A percentile compares a stretch with the other conserved stretches of the same genome.
Conservation (phyloP, 2,888 invertebrate species). For the Nipponacmea schrenckii region DNA sequence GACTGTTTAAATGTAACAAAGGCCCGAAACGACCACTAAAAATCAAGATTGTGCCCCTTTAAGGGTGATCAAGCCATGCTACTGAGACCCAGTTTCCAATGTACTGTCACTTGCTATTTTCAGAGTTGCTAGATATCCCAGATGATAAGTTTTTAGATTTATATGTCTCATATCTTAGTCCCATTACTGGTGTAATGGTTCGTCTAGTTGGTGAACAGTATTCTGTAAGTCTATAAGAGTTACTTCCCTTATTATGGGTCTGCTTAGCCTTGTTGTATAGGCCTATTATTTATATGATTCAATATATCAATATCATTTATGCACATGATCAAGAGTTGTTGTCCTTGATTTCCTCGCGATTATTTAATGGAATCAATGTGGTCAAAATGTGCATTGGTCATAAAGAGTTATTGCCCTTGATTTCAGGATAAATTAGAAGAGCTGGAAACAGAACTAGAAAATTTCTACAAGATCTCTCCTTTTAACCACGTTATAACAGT, state of each 20-base stretch:
- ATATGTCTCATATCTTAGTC: slow-evolving; percentile 45
- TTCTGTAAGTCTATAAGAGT: slow-evolving; percentile 42
- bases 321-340: no score
- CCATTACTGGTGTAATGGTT: slow-evolving; percentile 75
- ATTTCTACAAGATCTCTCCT: slow-evolving; percentile 32
- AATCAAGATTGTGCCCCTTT: no score
- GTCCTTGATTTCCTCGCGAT: no score
- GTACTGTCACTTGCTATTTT: no score
- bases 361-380: no score
- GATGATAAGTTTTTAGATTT: slow-evolving; percentile 47
- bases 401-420: background rate
- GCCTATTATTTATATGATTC: background rate
- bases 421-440: slow-evolving; percentile 44
- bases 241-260: background rate
- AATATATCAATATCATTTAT: background rate
- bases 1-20: no score
- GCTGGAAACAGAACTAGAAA: slow-evolving; percentile 37
- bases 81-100: no score
- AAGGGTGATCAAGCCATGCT: no score
- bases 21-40: no score
- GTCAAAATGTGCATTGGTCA: no score
- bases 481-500: slow-evolving; percentile 27
- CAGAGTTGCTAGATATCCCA: slow-evolving; percentile 29
- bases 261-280: background rate
- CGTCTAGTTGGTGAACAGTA: slow-evolving; percentile 76